A percentile compares a stretch with the other conserved stretches of the same genome.
phyloP scores from a whole-genome alignment of 1,140 invertebrate species.

The Centruroides sculpturatus region DNA sequence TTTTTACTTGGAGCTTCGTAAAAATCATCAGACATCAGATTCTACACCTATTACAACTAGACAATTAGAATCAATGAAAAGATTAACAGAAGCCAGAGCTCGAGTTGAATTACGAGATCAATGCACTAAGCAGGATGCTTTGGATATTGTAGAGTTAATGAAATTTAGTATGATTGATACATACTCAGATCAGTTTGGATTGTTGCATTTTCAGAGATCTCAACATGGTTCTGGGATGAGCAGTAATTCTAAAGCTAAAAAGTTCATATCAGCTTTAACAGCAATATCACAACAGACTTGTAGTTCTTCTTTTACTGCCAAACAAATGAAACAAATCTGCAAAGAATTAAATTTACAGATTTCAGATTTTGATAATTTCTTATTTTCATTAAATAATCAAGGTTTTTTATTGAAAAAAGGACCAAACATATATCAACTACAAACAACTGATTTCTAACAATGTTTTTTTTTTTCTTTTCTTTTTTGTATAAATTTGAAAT shows the following conservation, averaged over 20 bases:
- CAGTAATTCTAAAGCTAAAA: slow-evolving; percentile 50
- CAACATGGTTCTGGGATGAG: slow-evolving; percentile 57
- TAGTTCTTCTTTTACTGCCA: slow-evolving; percentile 53
- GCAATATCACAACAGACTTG: slow-evolving; percentile 42
- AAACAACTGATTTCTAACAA: slow-evolving; percentile 3
- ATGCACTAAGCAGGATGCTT: slow-evolving; percentile 61
- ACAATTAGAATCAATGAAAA: slow-evolving; percentile 73
- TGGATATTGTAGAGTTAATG: slow-evolving; percentile 72
- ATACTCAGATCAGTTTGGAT: slow-evolving; percentile 50
- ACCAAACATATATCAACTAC: slow-evolving; percentile 55
- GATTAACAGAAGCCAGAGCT: slow-evolving; percentile 75
- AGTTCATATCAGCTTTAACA: slow-evolving; percentile 54
- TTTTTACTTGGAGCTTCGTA: slow-evolving; percentile 68
- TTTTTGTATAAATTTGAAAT: too few species aligned
- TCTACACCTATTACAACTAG: slow-evolving; percentile 60
- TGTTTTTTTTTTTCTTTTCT: too few species aligned
- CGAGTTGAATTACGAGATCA: slow-evolving; percentile 64
- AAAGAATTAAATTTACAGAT: slow-evolving; percentile 42
- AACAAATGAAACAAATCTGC: slow-evolving; percentile 57
- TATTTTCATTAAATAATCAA: slow-evolving; percentile 64
- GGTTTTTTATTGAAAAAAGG: slow-evolving; percentile 72
- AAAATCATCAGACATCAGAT: slow-evolving; percentile 43
- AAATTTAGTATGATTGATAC: slow-evolving; percentile 63
- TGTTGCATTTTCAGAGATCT: slow-evolving; percentile 49
- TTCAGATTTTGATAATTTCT: slow-evolving; percentile 43